Evolutionary conservation across 2,888 invertebrate species (phyloP), one percentile per base, ranked within the genome.

Genomic region (Troides aeacus): DNA sequence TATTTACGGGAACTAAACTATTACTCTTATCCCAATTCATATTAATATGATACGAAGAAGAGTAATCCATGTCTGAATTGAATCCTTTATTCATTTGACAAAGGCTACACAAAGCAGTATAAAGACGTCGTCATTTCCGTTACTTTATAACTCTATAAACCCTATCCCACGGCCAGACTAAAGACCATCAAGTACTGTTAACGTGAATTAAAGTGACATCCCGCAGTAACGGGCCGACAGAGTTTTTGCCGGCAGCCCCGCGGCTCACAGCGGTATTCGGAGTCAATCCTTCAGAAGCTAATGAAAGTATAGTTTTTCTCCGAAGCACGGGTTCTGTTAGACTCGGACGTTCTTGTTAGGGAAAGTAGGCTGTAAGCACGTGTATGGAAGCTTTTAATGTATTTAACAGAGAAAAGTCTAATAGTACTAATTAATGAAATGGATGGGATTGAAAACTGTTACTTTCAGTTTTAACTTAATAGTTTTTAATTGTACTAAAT

Each of bases 151-250:
- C 61, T 67, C 50, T 67, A 67, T 64, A 70, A 64, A n/a, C 71
- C 71, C 71, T 67, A 69, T 72, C 73, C 71, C 72, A 73, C 72
- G 68, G 60, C 62, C 62, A 59, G 65, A 69, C 68, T 72, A 68
- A 73, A 76, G 77, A 76, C 80, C 81, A 83, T 86, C 84, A 84
- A 83, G 86, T 87, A 86, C 87, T 84, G 86, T 88, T 87, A 88
- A 77, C 76, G 81, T 75, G 84, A 85, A 88, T 87, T 85, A 88
- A 84, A 85, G 84, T 84, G 86, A 85, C 87, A 84, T 86, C 81
- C 79, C 79, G 76, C 72, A 75, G 78, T 82, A 84, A 83, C 86
- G 83, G 83, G 74, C 75, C 75, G 69, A 62, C 68, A 66, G 62
- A 60, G 71, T 78, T 78, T 78, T 78, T 77, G 74, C 73, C 66